Conservation (phyloP, 2,113 vertebrate genomes). For the Callionymus lyra region DNA sequence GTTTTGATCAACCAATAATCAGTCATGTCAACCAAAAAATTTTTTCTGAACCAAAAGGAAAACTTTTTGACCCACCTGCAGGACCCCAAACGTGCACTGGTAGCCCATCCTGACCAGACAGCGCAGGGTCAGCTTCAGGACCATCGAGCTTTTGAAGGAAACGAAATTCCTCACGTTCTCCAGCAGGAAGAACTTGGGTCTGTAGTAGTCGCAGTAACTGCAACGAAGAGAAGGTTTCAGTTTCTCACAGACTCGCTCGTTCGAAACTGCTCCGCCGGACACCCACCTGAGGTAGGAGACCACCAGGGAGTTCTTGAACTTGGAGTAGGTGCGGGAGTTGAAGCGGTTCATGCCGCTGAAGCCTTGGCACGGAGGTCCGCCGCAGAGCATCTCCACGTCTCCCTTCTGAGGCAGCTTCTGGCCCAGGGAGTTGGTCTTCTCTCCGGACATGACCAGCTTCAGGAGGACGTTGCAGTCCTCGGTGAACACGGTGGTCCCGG, state of each 20-base stretch:
- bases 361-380: constrained; percentile 91
- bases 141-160: constrained; percentile 94
- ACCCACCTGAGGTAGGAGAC: constrained; percentile 90
- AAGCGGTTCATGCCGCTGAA: constrained; percentile 99
- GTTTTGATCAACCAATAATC: too few species aligned
- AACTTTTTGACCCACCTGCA: constrained; percentile 82
- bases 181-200: constrained; percentile 87
- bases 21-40: too few species aligned
- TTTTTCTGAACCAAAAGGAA: too few species aligned
- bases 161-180: constrained; percentile 95
- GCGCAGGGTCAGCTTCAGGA: constrained; percentile 88
- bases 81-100: constrained; percentile 92
- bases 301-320: constrained; percentile 95
- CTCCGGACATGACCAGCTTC: constrained; percentile 90
- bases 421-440: constrained; percentile 79
- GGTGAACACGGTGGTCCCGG: constrained; percentile 85
- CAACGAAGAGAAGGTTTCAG: background rate
- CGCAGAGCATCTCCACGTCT: constrained; percentile 91
- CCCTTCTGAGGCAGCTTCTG: constrained; percentile 93
- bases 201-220: constrained; percentile 97
- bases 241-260: background rate
- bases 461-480: constrained; percentile 92
- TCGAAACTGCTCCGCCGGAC: too few species aligned
- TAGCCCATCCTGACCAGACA: constrained; percentile 95
- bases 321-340: constrained; percentile 95